These are phyloP conservation scores for Lerema accius DNA, from an alignment of 1,140 invertebrate species.

Conservation along the genomic window DNA sequence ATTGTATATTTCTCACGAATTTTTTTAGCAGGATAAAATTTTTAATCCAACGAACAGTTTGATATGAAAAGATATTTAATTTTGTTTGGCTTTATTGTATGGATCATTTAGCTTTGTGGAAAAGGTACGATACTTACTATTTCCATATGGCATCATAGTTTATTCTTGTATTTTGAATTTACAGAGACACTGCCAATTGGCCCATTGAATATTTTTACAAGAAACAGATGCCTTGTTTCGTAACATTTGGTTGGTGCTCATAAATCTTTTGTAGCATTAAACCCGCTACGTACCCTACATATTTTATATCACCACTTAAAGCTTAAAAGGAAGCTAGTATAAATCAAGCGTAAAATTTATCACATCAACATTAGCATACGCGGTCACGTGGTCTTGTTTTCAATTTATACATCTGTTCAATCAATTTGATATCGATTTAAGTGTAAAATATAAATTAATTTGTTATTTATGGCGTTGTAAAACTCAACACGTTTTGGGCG, in stretches of 20 bases:
- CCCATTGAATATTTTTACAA: constrained; percentile 10
- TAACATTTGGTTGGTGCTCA: constrained; percentile 3
- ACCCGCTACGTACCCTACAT: constrained; percentile 6
- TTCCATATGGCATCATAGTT: too few species aligned
- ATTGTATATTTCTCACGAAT: too few species aligned
- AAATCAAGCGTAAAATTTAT: constrained; percentile 18
- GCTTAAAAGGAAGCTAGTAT: constrained; percentile 14
- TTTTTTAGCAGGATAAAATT: too few species aligned
- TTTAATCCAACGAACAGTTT: too few species aligned
- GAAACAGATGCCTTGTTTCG: constrained; percentile 1
- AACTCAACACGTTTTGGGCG: constrained; percentile 6
- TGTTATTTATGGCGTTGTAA: constrained; percentile 19
- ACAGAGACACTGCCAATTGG: neutral
- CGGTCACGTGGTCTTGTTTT: neutral
- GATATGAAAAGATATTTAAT: too few species aligned
- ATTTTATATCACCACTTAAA: constrained; percentile 8
- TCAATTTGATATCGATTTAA: constrained; percentile 19
- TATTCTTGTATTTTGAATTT: too few species aligned
- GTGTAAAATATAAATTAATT: constrained; percentile 6
- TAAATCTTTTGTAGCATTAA: constrained; percentile 13
- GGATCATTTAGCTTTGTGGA: too few species aligned
- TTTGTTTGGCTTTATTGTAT: too few species aligned
- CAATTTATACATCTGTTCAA: constrained; percentile 17
- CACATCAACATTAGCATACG: constrained; percentile 1
- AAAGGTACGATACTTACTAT: too few species aligned